Evolutionary conservation across 2,888 invertebrate genomes (phyloP).

Genomic region (Agapetus fuscipes): DNA sequence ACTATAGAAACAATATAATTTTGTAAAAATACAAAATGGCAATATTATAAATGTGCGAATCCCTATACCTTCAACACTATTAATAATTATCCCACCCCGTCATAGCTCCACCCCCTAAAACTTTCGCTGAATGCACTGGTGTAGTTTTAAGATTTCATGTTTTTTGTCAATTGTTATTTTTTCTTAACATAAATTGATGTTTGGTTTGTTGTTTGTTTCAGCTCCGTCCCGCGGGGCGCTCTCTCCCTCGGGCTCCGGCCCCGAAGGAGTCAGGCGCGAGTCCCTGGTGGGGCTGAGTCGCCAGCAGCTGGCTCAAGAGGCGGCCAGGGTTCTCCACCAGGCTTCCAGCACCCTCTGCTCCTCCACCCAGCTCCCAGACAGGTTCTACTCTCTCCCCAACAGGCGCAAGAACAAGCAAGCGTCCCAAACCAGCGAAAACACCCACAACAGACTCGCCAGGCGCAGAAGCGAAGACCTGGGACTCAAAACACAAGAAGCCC

Average conservation of each 20-base stretch:
- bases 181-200: no score
- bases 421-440: conserved; percentile 21
- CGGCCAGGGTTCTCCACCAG: conserved; percentile 63
- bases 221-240: not conserved
- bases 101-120: no score
- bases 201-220: no score
- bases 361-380: conserved; percentile 38
- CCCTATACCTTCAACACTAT: no score
- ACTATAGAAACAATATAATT: no score
- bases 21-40: no score
- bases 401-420: conserved; percentile 33
- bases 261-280: conserved; percentile 36
- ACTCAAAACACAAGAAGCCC: no score
- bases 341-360: conserved; percentile 63
- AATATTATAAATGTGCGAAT: no score
- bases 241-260: conserved; percentile 1
- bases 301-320: conserved; percentile 65
- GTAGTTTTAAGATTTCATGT: no score
- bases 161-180: no score
- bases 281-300: conserved; percentile 61
- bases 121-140: no score
- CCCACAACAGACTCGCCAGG: conserved; percentile 26
- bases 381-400: conserved; percentile 59
- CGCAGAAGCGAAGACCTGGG: conserved; percentile 48
- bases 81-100: no score